Conservation (phyloP, 1,140 invertebrate genomes). For the Armadillidium nasatum region DNA sequence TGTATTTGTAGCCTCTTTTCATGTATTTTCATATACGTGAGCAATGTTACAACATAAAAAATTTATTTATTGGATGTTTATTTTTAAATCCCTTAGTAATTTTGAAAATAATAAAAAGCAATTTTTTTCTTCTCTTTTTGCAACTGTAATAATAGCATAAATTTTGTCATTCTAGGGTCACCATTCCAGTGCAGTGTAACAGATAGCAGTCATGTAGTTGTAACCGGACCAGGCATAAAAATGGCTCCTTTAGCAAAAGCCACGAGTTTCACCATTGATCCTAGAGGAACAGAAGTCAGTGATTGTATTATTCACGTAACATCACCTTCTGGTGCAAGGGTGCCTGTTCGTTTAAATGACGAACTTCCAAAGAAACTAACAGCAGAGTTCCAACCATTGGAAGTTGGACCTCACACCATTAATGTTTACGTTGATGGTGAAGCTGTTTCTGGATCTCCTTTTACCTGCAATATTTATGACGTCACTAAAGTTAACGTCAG, state of each 20-base stretch:
- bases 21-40: too few species aligned
- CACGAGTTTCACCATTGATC: constrained; percentile 60
- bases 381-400: constrained; percentile 71
- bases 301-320: constrained; percentile 63
- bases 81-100: too few species aligned
- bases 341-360: constrained; percentile 61
- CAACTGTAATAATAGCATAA: too few species aligned
- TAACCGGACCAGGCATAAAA: constrained; percentile 59
- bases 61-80: too few species aligned
- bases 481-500: constrained; percentile 77
- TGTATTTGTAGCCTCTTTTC: too few species aligned
- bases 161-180: constrained; percentile 58
- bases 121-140: too few species aligned
- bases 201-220: constrained; percentile 56
- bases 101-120: too few species aligned
- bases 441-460: constrained; percentile 82
- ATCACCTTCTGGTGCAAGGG: constrained; percentile 69
- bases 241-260: constrained; percentile 58
- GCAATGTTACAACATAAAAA: too few species aligned
- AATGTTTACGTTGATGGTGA: constrained; percentile 73
- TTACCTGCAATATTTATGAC: constrained; percentile 88
- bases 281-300: constrained; percentile 52
- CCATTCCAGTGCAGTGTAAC: constrained; percentile 78
- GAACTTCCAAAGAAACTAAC: constrained; percentile 63
- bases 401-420: constrained; percentile 78